Conservation (phyloP, 2,113 vertebrate species). For the Cryptoleucopteryx plumbea region DNA sequence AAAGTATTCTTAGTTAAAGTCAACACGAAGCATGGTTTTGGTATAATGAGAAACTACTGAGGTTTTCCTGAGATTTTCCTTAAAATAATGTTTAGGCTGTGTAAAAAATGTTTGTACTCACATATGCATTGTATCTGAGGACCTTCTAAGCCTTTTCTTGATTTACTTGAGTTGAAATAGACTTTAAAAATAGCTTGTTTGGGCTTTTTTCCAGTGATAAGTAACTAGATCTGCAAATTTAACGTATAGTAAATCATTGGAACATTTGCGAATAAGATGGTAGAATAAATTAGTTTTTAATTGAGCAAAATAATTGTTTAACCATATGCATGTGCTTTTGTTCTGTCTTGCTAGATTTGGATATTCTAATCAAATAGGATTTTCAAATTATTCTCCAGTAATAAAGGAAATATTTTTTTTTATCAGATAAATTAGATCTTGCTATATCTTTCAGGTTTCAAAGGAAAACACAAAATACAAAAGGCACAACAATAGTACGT, state of each 20-base stretch:
- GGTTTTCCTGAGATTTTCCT: not conserved
- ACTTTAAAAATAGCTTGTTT: not conserved
- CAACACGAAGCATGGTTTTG: not conserved
- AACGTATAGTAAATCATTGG: not conserved
- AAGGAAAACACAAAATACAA: not conserved
- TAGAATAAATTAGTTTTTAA: not conserved
- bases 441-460: not conserved
- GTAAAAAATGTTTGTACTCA: not conserved
- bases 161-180: not conserved
- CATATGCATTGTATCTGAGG: not conserved
- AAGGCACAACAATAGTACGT: not conserved
- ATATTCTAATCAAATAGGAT: not conserved
- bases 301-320: not conserved
- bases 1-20: not conserved
- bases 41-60: not conserved
- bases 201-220: not conserved
- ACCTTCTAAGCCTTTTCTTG: not conserved
- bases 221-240: not conserved
- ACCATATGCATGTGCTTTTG: not conserved
- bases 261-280: not conserved
- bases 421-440: not conserved
- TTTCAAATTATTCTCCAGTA: not conserved
- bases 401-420: not conserved
- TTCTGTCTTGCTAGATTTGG: not conserved
- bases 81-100: not conserved